These are phyloP conservation scores for Pachyseris speciosa DNA, from an alignment of 64 coral and sea anemone genomes.

Conservation along the genomic window DNA sequence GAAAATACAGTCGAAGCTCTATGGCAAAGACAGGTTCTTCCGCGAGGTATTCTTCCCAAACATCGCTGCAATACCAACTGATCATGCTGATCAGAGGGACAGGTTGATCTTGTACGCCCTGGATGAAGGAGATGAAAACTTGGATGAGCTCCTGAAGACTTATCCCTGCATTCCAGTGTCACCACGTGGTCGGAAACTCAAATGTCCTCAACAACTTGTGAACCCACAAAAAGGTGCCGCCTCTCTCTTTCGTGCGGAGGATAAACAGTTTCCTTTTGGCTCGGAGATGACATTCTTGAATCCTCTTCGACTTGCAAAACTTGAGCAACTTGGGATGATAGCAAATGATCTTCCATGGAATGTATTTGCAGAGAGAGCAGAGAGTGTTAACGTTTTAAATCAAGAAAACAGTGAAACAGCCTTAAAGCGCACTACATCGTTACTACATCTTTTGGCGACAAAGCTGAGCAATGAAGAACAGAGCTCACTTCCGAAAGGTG, in stretches of 20 bases:
- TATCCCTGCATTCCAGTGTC: conserved; percentile 67
- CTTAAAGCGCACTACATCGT: not conserved
- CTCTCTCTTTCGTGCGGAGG: conserved; percentile 61
- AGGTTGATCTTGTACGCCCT: conserved; percentile 59
- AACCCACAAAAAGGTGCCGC: conserved; percentile 49
- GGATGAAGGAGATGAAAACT: conserved; percentile 20
- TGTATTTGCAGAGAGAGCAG: conserved; percentile 67
- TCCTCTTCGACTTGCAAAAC: conserved; percentile 14
- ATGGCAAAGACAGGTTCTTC: conserved; percentile 58
- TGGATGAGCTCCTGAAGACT: conserved; percentile 14
- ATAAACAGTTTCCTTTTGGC: conserved; percentile 79
- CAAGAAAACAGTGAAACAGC: not conserved
- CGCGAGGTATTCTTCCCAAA: conserved; percentile 68
- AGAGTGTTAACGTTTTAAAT: conserved; percentile 51
- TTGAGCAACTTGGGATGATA: conserved; percentile 79
- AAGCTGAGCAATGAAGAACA: conserved; percentile 7
- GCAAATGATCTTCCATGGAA: conserved; percentile 68
- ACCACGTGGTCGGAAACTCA: conserved; percentile 56
- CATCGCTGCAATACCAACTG: not conserved
- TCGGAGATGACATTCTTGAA: conserved; percentile 12
- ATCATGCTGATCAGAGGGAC: conserved; percentile 40
- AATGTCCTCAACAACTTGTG: conserved; percentile 61
- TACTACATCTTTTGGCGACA: conserved; percentile 28
- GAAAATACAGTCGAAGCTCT: conserved; percentile 3
- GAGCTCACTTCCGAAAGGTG: not conserved